Evolutionary conservation across 1,140 invertebrate species (phyloP).

Genomic region (Euwallacea fornicatus): DNA sequence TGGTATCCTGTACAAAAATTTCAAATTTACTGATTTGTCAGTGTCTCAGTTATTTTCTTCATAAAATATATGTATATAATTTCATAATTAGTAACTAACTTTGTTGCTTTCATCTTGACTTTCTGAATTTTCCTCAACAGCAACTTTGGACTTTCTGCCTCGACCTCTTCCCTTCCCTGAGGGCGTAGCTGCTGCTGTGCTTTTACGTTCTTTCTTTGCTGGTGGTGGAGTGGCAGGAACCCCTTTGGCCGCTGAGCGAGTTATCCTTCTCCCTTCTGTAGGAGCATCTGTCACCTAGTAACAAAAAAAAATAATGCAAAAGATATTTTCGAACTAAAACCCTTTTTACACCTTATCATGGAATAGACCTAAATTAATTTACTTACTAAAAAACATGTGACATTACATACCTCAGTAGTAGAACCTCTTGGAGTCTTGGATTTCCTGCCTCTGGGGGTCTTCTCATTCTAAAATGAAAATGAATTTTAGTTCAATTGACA

Average conservation of each 20-base stretch:
- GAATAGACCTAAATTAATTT: not conserved
- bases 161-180: constrained; percentile 36
- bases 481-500: no score
- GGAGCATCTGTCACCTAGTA: constrained; percentile 48
- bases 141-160: constrained; percentile 21
- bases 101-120: constrained; percentile 38
- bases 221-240: constrained; percentile 53
- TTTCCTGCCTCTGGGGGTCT: constrained; percentile 47
- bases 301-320: constrained; percentile 22
- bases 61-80: constrained; percentile 8
- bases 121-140: constrained; percentile 33
- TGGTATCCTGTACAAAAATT: not conserved
- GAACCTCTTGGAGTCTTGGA: constrained; percentile 47
- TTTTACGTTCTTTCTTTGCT: constrained; percentile 54
- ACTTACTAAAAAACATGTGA: not conserved
- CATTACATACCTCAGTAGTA: constrained; percentile 36
- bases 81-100: constrained; percentile 27
- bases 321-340: not conserved
- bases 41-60: no score
- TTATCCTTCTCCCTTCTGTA: constrained; percentile 54
- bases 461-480: constrained; percentile 47
- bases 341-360: not conserved
- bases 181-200: constrained; percentile 20
- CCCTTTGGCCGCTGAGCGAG: constrained; percentile 54
- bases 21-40: not conserved